A percentile compares a stretch with the other conserved stretches of the same genome.
phyloP scores from a whole-genome alignment of 2,113 vertebrate species.

The Psilopsiagon aymara region DNA sequence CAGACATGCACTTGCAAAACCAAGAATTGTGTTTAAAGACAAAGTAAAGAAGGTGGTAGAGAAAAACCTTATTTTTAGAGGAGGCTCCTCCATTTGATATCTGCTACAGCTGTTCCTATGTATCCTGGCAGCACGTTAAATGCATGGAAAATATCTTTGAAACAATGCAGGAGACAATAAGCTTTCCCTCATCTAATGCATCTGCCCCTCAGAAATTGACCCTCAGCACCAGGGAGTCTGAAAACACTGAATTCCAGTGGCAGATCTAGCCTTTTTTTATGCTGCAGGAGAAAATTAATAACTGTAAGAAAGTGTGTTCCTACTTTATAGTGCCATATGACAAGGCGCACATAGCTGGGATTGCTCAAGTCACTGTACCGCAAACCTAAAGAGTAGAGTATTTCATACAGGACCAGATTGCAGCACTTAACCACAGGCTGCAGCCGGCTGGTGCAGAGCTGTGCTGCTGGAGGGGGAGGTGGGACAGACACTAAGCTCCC shows the following conservation, averaged over 20 bases:
- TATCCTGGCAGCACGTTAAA: neutral
- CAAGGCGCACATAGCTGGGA: slow-evolving; percentile 29
- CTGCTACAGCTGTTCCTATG: neutral
- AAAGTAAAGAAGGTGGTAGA: neutral
- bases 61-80: neutral
- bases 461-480: neutral
- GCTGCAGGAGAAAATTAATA: neutral
- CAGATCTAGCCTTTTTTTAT: neutral
- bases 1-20: neutral
- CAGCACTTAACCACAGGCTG: slow-evolving; percentile 57
- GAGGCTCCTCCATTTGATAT: neutral
- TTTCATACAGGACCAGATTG: slow-evolving; percentile 54
- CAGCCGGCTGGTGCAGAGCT: neutral
- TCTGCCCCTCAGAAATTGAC: neutral
- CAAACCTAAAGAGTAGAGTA: slow-evolving; percentile 23
- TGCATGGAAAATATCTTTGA: neutral
- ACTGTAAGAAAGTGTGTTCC: slow-evolving; percentile 13
- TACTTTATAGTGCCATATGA: neutral
- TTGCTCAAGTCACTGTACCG: slow-evolving; percentile 45
- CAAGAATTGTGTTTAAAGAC: neutral
- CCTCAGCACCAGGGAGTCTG: neutral
- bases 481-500: neutral
- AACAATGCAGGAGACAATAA: neutral
- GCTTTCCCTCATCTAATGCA: neutral
- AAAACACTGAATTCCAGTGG: neutral